Percentiles rank a stretch among this genome's conserved stretches.
phyloP scores from a whole-genome alignment of 2,888 invertebrate genomes.

The Cybosia mesomella region DNA sequence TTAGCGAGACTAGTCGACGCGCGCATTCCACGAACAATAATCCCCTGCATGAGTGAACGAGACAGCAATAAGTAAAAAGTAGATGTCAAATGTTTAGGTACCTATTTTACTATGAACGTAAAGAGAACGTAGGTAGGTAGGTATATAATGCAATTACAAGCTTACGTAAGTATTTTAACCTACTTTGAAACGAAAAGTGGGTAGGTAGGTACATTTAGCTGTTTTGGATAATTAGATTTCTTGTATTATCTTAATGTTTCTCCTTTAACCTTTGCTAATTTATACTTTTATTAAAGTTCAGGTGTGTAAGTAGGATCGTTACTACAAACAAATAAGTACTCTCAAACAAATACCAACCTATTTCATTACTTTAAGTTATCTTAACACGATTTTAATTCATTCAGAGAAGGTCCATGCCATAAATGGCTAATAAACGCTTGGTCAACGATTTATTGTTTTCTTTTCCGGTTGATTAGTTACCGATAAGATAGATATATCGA shows the following conservation, averaged over 20 bases:
- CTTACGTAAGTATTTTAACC: slow-evolving; percentile 82
- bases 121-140: slow-evolving; percentile 81
- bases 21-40: slow-evolving; percentile 85
- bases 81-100: slow-evolving; percentile 86
- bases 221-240: slow-evolving; percentile 41
- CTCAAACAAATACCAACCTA: no score
- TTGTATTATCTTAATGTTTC: slow-evolving; percentile 22
- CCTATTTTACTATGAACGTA: slow-evolving; percentile 81
- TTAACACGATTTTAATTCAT: background rate
- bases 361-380: no score
- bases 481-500: background rate
- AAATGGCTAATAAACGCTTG: no score
- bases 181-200: slow-evolving; percentile 67
- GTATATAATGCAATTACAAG: slow-evolving; percentile 82
- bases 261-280: background rate
- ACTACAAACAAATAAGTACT: no score
- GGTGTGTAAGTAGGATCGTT: no score
- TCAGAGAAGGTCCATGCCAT: background rate
- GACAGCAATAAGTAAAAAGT: slow-evolving; percentile 81
- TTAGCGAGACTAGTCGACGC: slow-evolving; percentile 84
- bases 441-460: background rate
- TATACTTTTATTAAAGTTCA: no score
- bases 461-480: background rate
- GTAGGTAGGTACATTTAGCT: slow-evolving; percentile 37
- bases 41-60: slow-evolving; percentile 77